Base-by-base conservation (phyloP, 1,140 invertebrate genomes). In the Drosophila orosa region DNA sequence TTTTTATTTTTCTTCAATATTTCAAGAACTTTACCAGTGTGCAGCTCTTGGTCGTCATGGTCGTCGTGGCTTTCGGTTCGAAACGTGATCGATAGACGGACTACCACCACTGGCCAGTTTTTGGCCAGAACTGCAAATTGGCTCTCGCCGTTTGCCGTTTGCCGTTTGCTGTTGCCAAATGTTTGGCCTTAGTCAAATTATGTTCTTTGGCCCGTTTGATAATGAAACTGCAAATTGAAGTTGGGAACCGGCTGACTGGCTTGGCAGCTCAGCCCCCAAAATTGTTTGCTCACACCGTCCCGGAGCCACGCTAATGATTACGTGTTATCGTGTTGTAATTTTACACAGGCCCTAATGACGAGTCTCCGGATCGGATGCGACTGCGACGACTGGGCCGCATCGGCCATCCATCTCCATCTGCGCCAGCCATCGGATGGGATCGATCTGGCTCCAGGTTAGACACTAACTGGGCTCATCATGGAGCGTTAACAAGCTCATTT, bases 401-500 rank as follows among this genome's bases (percentile, higher is more conserved):
- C 29, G 9, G 7, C 42, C 71, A 73, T 76, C 60, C 57, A 81
- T 63, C 63, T 56, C 60, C 67, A 80, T 84, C 45, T 77, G 55
- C 57, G 48, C 50, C 31, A 71, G 50, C 77, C 73, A 78, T 89
- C 52, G 80, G 52, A 62, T 61, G 40, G 75, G 45, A 63, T 66
- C 75, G 66, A 73, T 66, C 67, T 78, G 71, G 87, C 87, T 90
- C 62, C 67, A 73, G 87, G 87, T 90, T 90, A 80, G 89, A 90
- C 89, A 90, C 89, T 90, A 90, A 90, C 89, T 91, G 72, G 72
- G 69, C 90, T 90, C 89, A 90, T 90, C 89, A 90, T 90, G 65
- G 79, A 90, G 89, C 89, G 89, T 91, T 91, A 91, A 91, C 89
- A 91, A 91, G 89, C 89, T 91, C 89, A 91, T 91, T 91, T 91